Evolutionary conservation across 2,888 invertebrate species (phyloP), one percentile per base, ranked within the genome.

Genomic region (Rotaria sp.): DNA sequence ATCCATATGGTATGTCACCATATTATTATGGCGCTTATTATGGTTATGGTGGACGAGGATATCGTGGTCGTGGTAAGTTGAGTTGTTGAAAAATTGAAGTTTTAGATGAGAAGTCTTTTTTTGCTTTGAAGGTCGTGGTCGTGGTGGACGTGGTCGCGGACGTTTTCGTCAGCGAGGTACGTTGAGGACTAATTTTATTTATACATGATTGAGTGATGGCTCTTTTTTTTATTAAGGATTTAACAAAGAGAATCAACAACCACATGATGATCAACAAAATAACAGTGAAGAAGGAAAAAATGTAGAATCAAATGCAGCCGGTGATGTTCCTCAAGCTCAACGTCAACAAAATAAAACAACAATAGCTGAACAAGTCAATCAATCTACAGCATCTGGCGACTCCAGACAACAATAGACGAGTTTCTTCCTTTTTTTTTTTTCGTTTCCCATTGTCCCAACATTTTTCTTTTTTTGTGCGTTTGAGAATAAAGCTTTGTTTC

Each of bases 31-130:
- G 45, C 45, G 4, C 0, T 8, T 80, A 80, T n/a, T 41, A 45
- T n/a, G 80, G 80, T 45, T 80, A 80, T 45, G 45, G 80, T 80
- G 80, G 80, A 45, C 45, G 41, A 45, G 45, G 80, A 80, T 41
- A n/a, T 80, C 26, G 80, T n/a, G 45, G 80, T 2, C 80, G 80
- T 1, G 80, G 80, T 80, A 80, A n/a, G 5, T 26, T 10, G 26
- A 2, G 1, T 18, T 30, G 2, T 18, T 18, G 18, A 67, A 21
- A 15, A 3, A 45, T 21, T 59, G 1, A 30, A 30, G 13, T 15
- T 1, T 3, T 5, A 45, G 26, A n/a, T 26, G 11, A 45, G 10
- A 38, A 26, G 0, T 75, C 0, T 38, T 75, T 75, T 41, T 41
- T 41, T 38, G 2, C 0, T 45, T 45, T 45, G 8, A n/a, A 80